Percentiles rank a stretch among this genome's conserved stretches.
Conservation (phyloP, 1,140 invertebrate species). For the Pseudomyrmex concolor region DNA sequence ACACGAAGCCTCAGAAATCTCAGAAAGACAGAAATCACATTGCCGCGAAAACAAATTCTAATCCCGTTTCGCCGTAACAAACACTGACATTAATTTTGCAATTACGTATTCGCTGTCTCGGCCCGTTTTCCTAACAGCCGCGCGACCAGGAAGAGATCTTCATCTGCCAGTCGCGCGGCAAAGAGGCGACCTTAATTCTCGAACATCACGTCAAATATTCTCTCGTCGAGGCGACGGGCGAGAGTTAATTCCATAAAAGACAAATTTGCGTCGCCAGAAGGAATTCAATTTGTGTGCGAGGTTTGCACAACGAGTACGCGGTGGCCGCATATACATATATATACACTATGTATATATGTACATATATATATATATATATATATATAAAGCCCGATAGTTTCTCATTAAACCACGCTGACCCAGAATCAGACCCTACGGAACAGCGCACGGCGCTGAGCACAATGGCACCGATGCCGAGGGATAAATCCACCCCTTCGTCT, state of each 20-base stretch:
- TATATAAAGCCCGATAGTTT: conserved; percentile 55
- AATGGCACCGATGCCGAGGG: conserved; percentile 54
- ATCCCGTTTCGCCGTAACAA: conserved; percentile 35
- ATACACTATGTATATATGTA: background rate
- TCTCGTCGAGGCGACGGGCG: conserved; percentile 12
- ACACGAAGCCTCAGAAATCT: background rate
- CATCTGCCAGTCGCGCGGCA: conserved; percentile 38
- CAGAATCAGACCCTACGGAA: conserved; percentile 61
- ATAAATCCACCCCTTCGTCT: conserved; percentile 41
- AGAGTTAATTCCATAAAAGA: conserved; percentile 51
- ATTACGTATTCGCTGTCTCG: conserved; percentile 51
- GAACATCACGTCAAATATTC: conserved; percentile 54
- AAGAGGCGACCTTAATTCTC: conserved; percentile 42
- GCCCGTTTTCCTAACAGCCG: background rate
- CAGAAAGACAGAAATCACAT: background rate
- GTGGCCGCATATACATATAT: conserved; percentile 36
- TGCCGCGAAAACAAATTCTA: conserved; percentile 36
- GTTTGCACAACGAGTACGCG: conserved; percentile 50
- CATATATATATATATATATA: too few relatives aligned
- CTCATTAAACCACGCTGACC: conserved; percentile 69
- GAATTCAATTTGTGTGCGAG: conserved; percentile 49
- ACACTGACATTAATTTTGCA: conserved; percentile 41
- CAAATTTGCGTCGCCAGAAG: conserved; percentile 34
- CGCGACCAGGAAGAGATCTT: conserved; percentile 38
- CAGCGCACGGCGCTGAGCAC: conserved; percentile 28